Base-by-base conservation (phyloP, 2,888 invertebrate species). In the Alentia gelatinosa region DNA sequence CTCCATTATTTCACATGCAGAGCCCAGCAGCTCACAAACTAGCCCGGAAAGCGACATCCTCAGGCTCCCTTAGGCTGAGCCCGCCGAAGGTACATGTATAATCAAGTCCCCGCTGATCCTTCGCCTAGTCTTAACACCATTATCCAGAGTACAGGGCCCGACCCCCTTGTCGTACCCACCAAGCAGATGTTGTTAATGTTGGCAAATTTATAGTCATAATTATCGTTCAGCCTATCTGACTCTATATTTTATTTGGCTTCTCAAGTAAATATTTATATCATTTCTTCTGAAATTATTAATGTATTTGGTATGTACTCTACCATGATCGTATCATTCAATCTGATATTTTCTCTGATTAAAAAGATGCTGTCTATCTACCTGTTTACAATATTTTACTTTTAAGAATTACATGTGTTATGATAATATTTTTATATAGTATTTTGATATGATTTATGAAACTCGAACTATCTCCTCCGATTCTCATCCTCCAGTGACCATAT, bases 1-100 rank as follows among this genome's bases (percentile, higher is more conserved):
- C 86, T 47, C 26, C 86, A 1, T 83, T 79, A 26, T 86, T 86
- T 89, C 84, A 39, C 42, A 26, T 37, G n/a, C 98, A 99, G 99
- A 98, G 98, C 97, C 98, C 98, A 96, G 98, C 98, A 97, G 90
- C 79, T 42, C 99, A 98, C 97, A 98, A 98, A 97, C 98, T 98
- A 97, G 98, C 98, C 96, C 97, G 99, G 96, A 99, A 99, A 97
- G 98, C 98, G 95, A 98, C 98, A 94, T 98, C 98, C 95, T 98
- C 98, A 96, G 99, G 98, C 97, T 99, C 98, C 96, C 97, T 99
- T 15, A 92, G 95, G 93, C 97, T 98, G 97, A 99, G 99, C 96
- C 96, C 96, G 68, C 95, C 96, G 75, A 95, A 96, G 95, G 96
- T 96, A 92, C 92, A 74, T 74, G 74, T 89, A 63, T 89, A 50